These are phyloP conservation scores for Monomorium pharaonis DNA, from an alignment of 1,140 invertebrate genomes.

Conservation along the genomic window DNA sequence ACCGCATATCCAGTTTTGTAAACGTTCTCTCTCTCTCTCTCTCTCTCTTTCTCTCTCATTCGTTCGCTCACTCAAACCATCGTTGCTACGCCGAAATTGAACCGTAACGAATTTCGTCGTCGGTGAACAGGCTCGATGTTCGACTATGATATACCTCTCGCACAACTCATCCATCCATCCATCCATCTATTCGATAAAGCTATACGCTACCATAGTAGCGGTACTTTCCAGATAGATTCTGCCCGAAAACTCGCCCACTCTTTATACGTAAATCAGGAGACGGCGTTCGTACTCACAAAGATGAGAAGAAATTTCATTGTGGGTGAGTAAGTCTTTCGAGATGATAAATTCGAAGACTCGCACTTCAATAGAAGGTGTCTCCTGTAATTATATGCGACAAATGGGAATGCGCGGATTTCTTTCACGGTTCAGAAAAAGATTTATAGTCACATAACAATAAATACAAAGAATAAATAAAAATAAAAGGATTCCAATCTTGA, in stretches of 20 bases:
- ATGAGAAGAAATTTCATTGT: slow-evolving; percentile 13
- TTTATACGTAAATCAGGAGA: slow-evolving; percentile 41
- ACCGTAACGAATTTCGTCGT: slow-evolving; percentile 63
- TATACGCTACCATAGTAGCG: neutral
- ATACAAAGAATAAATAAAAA: neutral
- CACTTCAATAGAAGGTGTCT: neutral
- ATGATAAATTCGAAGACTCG: slow-evolving; percentile 6
- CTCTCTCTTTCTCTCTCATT: neutral
- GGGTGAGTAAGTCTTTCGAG: slow-evolving; percentile 11
- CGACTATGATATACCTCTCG: slow-evolving; percentile 36
- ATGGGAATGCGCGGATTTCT: neutral
- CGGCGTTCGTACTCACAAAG: neutral
- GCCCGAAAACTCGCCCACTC: slow-evolving; percentile 10
- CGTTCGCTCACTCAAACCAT: slow-evolving; percentile 49
- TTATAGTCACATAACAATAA: neutral
- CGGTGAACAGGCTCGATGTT: slow-evolving; percentile 53
- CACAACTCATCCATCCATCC: slow-evolving; percentile 1
- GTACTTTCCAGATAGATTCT: slow-evolving; percentile 20
- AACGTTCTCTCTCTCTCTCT: slow-evolving; percentile 32
- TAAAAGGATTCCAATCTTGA: neutral
- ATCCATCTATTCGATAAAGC: slow-evolving; percentile 7
- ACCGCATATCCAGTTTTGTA: slow-evolving; percentile 33
- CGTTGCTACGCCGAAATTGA: slow-evolving; percentile 55
- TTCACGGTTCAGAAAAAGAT: neutral
- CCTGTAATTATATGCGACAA: slow-evolving; percentile 3